phyloP scores from a whole-genome alignment of 2,888 invertebrate species.

The Griposia aprilina region DNA sequence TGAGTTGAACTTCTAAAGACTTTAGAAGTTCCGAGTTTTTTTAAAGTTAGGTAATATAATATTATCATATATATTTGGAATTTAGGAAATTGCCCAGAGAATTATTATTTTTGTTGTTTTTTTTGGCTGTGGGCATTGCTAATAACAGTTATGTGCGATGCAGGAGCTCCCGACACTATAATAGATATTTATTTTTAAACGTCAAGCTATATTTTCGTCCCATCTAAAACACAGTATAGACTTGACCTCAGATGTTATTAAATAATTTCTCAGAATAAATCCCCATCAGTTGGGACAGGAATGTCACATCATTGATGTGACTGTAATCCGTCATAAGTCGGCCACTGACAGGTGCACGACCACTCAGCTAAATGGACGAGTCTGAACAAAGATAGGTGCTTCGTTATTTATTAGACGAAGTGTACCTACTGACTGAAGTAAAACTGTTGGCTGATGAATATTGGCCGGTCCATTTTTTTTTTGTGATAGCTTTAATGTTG shows the following conservation, averaged over 20 bases:
- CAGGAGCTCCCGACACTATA: no score
- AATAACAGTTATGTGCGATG: no score
- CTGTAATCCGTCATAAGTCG: slow-evolving; percentile 39
- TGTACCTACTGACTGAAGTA: not conserved
- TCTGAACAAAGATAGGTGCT: slow-evolving; percentile 1
- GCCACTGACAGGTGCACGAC: slow-evolving; percentile 7
- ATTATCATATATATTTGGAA: no score
- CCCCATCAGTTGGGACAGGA: not conserved
- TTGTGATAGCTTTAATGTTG: not conserved
- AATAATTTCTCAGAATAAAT: slow-evolving; percentile 29
- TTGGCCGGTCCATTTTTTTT: no score
- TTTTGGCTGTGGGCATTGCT: no score
- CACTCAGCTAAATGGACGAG: slow-evolving; percentile 24
- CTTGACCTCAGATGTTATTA: not conserved
- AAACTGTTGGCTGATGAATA: not conserved
- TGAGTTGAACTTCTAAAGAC: not conserved
- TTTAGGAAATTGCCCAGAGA: no score
- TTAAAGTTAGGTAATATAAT: not conserved
- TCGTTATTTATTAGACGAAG: slow-evolving; percentile 6
- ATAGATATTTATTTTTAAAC: not conserved
- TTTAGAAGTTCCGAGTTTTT: not conserved
- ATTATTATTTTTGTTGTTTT: no score
- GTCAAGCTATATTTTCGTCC: not conserved
- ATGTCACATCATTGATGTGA: slow-evolving; percentile 13
- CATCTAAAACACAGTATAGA: not conserved